These are phyloP conservation scores for Poeciliopsis occidentalis DNA, from an alignment of 2,113 vertebrate genomes.

Conservation along the genomic window DNA sequence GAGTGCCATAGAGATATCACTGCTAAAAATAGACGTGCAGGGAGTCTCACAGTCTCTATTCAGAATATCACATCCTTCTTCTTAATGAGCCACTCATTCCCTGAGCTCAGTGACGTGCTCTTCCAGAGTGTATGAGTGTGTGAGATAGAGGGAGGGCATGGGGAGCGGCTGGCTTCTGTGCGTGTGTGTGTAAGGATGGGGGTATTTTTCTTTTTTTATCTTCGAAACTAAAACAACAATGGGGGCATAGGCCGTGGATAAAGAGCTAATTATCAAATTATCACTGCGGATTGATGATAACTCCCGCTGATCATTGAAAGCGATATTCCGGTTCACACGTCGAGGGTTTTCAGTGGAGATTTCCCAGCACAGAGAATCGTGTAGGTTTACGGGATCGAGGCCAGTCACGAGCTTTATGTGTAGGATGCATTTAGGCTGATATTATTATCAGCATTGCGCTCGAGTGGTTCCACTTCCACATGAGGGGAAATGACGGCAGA, in stretches of 20 bases:
- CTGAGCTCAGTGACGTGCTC: no score
- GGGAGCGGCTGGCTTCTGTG: constrained; percentile 52
- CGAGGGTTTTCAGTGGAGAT: constrained; percentile 25
- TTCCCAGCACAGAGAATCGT: constrained; percentile 60
- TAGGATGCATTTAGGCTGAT: constrained; percentile 77
- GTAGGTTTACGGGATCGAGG: constrained; percentile 69
- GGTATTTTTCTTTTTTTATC: constrained; percentile 56
- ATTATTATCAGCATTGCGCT: constrained; percentile 70
- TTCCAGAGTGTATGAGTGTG: no score
- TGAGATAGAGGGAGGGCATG: constrained; percentile 57
- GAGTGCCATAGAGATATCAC: no score
- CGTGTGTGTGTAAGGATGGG: constrained; percentile 54
- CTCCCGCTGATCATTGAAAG: constrained; percentile 7
- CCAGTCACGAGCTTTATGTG: constrained; percentile 71
- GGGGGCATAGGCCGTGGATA: constrained; percentile 46
- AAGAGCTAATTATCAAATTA: constrained; percentile 37
- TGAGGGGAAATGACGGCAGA: constrained; percentile 64
- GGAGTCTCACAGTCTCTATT: no score
- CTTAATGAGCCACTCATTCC: no score
- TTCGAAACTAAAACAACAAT: constrained; percentile 64
- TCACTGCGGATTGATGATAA: constrained; percentile 10
- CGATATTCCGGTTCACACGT: constrained; percentile 26
- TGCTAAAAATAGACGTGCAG: no score
- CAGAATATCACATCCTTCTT: no score
- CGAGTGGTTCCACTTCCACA: constrained; percentile 73